Evolutionary conservation across 2,888 invertebrate genomes (phyloP).

Genomic region (Sarcophaga carnaria): DNA sequence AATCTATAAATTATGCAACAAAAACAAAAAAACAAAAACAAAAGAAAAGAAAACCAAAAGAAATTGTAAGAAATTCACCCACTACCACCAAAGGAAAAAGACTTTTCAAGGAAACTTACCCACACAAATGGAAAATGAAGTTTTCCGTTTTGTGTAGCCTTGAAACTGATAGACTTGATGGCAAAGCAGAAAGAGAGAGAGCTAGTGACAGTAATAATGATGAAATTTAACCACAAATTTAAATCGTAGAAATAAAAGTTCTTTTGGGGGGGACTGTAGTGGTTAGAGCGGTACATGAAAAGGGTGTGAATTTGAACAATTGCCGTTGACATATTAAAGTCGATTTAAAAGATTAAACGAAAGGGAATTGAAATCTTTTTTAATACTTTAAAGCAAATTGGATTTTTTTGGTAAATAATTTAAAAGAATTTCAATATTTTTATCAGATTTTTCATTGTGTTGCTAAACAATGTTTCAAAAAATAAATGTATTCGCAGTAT

Average conservation of each 20-base stretch:
- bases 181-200: not conserved
- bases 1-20: slow-evolving; percentile 58
- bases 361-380: not conserved
- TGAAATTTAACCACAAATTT: slow-evolving; percentile 32
- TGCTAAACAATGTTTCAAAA: too few species aligned
- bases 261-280: not conserved
- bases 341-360: not conserved
- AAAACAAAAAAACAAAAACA: slow-evolving; percentile 16
- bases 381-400: not conserved
- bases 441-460: too few species aligned
- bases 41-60: not conserved
- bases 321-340: slow-evolving; percentile 39
- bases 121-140: not conserved
- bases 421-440: too few species aligned
- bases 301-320: slow-evolving; percentile 57
- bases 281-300: slow-evolving; percentile 44
- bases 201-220: not conserved
- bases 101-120: not conserved
- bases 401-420: too few species aligned
- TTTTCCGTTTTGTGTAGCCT: not conserved
- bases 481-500: too few species aligned
- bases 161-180: not conserved
- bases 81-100: not conserved
- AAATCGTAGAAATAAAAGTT: slow-evolving; percentile 5
- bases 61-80: slow-evolving; percentile 4